A percentile compares a stretch with the other conserved stretches of the same genome.
Conservation (phyloP, 2,888 invertebrate genomes). For the Amblyjoppa fuscipennis region DNA sequence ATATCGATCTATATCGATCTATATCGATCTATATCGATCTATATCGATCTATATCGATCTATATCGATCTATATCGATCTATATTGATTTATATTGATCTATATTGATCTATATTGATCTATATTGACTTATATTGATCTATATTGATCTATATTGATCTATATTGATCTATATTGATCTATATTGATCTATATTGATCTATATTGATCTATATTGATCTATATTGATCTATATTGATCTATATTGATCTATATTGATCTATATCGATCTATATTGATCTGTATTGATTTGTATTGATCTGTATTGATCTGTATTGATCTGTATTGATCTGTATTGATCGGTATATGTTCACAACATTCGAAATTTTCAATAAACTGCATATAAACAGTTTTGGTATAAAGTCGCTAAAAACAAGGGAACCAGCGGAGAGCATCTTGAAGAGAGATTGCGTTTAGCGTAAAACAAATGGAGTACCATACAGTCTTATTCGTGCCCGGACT, state of each 20-base stretch:
- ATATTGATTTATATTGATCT: neutral
- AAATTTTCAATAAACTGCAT: neutral
- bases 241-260: no score
- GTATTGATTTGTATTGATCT: neutral
- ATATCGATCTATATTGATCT: neutral
- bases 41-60: neutral
- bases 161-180: neutral
- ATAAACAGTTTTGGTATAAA: neutral
- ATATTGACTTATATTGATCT: neutral
- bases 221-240: neutral
- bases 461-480: slow-evolving; percentile 20
- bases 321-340: neutral
- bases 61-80: neutral
- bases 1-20: neutral
- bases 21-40: no score
- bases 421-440: neutral
- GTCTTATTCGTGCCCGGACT: slow-evolving; percentile 20
- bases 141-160: neutral
- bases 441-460: slow-evolving; percentile 15
- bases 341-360: neutral
- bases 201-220: neutral
- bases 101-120: neutral
- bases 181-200: no score
- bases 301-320: neutral
- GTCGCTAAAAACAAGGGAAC: neutral